These are phyloP conservation scores for Echinometra lucunter DNA, from an alignment of 53 echinoderm and acorn worm species.

Conservation along the genomic window DNA sequence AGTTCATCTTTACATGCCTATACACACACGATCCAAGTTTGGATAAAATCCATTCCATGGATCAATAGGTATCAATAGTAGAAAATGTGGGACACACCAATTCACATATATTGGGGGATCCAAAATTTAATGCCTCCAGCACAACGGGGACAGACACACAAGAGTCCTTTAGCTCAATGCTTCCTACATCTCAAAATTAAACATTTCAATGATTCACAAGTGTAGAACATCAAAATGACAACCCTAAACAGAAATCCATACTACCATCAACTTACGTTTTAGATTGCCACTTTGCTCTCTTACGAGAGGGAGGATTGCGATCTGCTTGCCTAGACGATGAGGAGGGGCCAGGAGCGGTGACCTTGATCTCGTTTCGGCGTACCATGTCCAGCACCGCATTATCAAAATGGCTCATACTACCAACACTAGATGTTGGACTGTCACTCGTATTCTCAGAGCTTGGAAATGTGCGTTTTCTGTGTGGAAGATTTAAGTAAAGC, in stretches of 20 bases:
- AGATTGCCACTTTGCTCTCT: conserved; percentile 39
- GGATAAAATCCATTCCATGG: too few species aligned
- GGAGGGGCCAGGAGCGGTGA: conserved; percentile 32
- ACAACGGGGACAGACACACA: too few species aligned
- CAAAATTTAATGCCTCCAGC: too few species aligned
- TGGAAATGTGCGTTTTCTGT: conserved; percentile 64
- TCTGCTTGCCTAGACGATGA: conserved; percentile 1
- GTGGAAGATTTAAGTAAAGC: neutral
- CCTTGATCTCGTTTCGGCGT: conserved; percentile 77
- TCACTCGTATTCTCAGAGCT: conserved; percentile 62
- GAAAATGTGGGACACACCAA: too few species aligned
- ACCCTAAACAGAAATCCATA: neutral
- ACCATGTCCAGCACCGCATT: conserved; percentile 79
- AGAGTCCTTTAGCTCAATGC: too few species aligned
- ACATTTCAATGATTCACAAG: too few species aligned
- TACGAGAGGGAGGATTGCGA: neutral
- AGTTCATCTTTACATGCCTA: too few species aligned
- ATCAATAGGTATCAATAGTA: too few species aligned
- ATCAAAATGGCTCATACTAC: conserved; percentile 82
- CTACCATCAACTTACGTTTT: conserved; percentile 8
- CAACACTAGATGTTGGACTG: conserved; percentile 64
- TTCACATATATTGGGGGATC: too few species aligned
- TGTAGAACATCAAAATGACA: neutral
- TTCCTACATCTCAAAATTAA: too few species aligned
- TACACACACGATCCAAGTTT: too few species aligned